Conservation (phyloP, 1,140 invertebrate species). For the Ceratitis capitata region DNA sequence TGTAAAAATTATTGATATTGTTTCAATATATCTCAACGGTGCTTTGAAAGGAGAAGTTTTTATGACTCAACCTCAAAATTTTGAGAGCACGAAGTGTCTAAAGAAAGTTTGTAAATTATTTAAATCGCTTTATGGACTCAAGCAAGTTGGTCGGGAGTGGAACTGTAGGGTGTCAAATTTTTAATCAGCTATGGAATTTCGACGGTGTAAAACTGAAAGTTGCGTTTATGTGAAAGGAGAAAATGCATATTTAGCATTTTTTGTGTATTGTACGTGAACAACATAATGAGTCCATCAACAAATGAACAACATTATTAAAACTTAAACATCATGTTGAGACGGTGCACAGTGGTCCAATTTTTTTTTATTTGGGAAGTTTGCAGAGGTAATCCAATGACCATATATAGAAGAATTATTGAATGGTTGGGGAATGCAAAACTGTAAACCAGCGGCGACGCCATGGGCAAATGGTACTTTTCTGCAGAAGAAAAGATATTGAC, state of each 20-base stretch:
- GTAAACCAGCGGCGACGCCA: not conserved
- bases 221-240: slow-evolving; percentile 33
- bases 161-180: slow-evolving; percentile 49
- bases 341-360: slow-evolving; percentile 46
- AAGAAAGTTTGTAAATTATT: slow-evolving; percentile 42
- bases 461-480: not conserved
- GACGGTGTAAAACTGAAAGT: slow-evolving; percentile 44
- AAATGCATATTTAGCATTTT: not conserved
- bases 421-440: not conserved
- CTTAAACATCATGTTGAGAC: slow-evolving; percentile 50
- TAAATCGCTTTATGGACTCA: slow-evolving; percentile 55
- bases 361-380: slow-evolving; percentile 56
- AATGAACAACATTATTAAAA: slow-evolving; percentile 44
- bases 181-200: slow-evolving; percentile 44
- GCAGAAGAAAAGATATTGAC: not conserved
- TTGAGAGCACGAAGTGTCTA: slow-evolving; percentile 45
- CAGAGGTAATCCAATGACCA: not conserved
- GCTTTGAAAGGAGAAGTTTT: slow-evolving; percentile 64
- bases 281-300: slow-evolving; percentile 46
- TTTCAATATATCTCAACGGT: slow-evolving; percentile 66
- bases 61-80: slow-evolving; percentile 62
- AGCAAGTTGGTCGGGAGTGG: slow-evolving; percentile 52
- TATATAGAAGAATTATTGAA: slow-evolving; percentile 1
- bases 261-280: slow-evolving; percentile 48
- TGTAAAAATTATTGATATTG: slow-evolving; percentile 63